Evolutionary conservation across 1,140 invertebrate species (phyloP).

Genomic region (Alviniconcha marisindica): DNA sequence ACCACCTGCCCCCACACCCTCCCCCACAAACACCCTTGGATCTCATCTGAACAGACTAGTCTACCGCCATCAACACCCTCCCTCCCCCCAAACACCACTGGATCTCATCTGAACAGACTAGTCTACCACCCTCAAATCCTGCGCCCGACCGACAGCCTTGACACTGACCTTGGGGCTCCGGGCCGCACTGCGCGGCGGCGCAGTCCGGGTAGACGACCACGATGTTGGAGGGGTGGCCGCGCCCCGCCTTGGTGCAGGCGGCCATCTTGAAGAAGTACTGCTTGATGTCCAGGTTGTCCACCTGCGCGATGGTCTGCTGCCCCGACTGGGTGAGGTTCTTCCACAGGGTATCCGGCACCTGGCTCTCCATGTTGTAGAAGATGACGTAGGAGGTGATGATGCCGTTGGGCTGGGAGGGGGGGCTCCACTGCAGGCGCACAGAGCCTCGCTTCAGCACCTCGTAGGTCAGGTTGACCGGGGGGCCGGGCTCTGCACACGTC

Average conservation of each 20-base stretch:
- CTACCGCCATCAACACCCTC: too few species aligned
- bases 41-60: too few species aligned
- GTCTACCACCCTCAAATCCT: too few species aligned
- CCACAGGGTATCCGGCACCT: slow-evolving; percentile 53
- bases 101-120: too few species aligned
- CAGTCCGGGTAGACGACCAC: slow-evolving; percentile 40
- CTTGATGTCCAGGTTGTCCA: slow-evolving; percentile 34
- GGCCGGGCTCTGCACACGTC: slow-evolving; percentile 60
- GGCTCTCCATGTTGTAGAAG: slow-evolving; percentile 51
- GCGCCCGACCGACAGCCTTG: too few species aligned
- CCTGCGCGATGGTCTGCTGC: slow-evolving; percentile 27
- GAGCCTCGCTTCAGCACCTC: slow-evolving; percentile 39
- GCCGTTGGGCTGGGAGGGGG: slow-evolving; percentile 59
- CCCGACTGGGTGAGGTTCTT: slow-evolving; percentile 39
- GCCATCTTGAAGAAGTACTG: slow-evolving; percentile 55
- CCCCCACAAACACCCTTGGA: too few species aligned
- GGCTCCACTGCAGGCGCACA: slow-evolving; percentile 59
- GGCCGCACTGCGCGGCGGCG: not conserved
- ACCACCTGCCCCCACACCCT: too few species aligned
- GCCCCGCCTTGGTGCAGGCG: slow-evolving; percentile 53
- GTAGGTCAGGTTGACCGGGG: slow-evolving; percentile 54
- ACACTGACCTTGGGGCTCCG: not conserved
- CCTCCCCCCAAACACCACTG: too few species aligned
- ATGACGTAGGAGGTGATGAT: slow-evolving; percentile 63
- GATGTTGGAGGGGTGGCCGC: slow-evolving; percentile 40